A percentile compares a stretch with the other conserved stretches of the same genome.
phyloP scores from a whole-genome alignment of 2,797 vertebrate genomes.

The Rousettus madagascariensis region DNA sequence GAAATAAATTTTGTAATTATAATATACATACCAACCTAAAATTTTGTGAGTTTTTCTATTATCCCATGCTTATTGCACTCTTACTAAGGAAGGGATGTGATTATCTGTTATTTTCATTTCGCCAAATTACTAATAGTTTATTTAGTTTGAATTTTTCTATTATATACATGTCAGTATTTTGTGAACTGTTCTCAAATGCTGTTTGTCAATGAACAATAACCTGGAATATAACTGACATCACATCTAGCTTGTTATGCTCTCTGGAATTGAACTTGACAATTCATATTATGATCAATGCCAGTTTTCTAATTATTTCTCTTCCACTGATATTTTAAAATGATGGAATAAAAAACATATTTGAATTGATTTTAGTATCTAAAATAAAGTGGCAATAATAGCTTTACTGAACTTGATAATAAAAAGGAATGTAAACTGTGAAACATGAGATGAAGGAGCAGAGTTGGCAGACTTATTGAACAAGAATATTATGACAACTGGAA shows the following conservation, averaged over 20 bases:
- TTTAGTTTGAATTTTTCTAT: conserved; percentile 17
- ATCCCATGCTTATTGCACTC: background rate
- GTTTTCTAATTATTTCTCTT: conserved; percentile 82
- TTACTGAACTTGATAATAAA: conserved; percentile 25
- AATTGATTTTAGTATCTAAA: conserved; percentile 78
- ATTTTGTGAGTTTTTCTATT: background rate
- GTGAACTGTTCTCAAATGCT: background rate
- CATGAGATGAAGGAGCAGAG: background rate
- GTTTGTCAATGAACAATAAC: conserved; percentile 51
- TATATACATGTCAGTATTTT: background rate
- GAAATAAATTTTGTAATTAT: conserved; percentile 25
- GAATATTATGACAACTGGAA: background rate
- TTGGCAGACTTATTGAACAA: background rate
- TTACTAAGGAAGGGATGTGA: background rate
- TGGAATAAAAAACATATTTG: conserved; percentile 74
- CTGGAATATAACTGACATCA: conserved; percentile 13
- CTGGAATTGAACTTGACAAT: conserved; percentile 76
- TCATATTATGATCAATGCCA: conserved; percentile 79
- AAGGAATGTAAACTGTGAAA: background rate
- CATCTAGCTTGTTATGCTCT: conserved; percentile 69
- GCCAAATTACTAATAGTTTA: conserved; percentile 33
- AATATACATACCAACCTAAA: background rate
- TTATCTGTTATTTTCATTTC: conserved; percentile 37
- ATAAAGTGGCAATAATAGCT: conserved; percentile 68
- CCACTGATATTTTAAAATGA: conserved; percentile 71